Conservation (phyloP, 2,888 invertebrate genomes). For the Mythimna albipuncta region DNA sequence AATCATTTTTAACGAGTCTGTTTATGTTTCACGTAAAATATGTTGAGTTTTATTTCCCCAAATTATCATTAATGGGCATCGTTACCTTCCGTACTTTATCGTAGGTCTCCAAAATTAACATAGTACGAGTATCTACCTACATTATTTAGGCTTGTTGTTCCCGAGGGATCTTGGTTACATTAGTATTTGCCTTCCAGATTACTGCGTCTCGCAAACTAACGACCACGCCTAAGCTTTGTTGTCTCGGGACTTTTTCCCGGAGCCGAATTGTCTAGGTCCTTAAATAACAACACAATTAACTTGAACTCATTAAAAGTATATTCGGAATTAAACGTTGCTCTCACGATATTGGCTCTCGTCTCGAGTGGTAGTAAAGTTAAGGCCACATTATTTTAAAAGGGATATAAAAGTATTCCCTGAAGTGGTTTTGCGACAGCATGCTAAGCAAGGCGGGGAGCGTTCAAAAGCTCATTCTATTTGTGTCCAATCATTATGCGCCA, state of each 20-base stretch:
- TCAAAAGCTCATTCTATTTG: slow-evolving; percentile 85
- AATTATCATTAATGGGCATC: slow-evolving; percentile 49
- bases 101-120: slow-evolving; percentile 41
- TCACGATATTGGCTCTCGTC: slow-evolving; percentile 65
- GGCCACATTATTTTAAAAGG: slow-evolving; percentile 73
- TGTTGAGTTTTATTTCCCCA: slow-evolving; percentile 46
- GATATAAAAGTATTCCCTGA: slow-evolving; percentile 81
- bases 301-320: slow-evolving; percentile 58
- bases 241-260: slow-evolving; percentile 37
- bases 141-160: slow-evolving; percentile 42
- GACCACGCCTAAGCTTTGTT: slow-evolving; percentile 47
- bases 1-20: slow-evolving; percentile 68
- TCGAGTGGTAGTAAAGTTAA: slow-evolving; percentile 64
- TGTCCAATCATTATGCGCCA: slow-evolving; percentile 87
- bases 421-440: slow-evolving; percentile 85
- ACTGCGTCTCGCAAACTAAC: slow-evolving; percentile 44
- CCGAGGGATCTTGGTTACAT: slow-evolving; percentile 39
- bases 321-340: slow-evolving; percentile 55
- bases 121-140: slow-evolving; percentile 31
- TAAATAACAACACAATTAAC: slow-evolving; percentile 51
- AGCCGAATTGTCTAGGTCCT: slow-evolving; percentile 28
- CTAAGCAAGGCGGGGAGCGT: slow-evolving; percentile 76
- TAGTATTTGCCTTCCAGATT: slow-evolving; percentile 58
- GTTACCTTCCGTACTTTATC: slow-evolving; percentile 42
- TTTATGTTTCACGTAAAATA: slow-evolving; percentile 63